A percentile compares a stretch with the other conserved stretches of the same genome.
Conservation (phyloP, 1,140 invertebrate species). For the Drosophila rhopaloa region DNA sequence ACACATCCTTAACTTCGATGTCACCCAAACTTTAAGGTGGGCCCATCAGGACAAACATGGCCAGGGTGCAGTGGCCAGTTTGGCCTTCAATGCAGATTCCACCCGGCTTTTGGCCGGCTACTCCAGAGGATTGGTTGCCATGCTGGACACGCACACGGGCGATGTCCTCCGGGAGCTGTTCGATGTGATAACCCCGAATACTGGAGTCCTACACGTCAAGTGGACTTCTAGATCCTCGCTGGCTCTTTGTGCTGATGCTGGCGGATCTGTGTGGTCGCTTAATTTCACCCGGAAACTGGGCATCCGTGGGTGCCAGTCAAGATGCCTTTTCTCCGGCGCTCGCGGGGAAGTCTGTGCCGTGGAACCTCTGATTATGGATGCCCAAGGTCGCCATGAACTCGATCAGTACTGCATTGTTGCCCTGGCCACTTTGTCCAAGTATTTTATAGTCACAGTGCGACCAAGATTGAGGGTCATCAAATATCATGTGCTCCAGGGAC, state of each 20-base stretch:
- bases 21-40: constrained; percentile 93
- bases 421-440: constrained; percentile 96
- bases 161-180: constrained; percentile 92
- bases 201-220: constrained; percentile 94
- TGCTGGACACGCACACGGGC: constrained; percentile 92
- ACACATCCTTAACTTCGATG: constrained; percentile 95
- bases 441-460: constrained; percentile 93
- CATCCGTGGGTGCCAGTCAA: constrained; percentile 93
- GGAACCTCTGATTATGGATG: constrained; percentile 92
- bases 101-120: constrained; percentile 92
- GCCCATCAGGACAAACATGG: constrained; percentile 91
- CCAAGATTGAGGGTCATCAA: constrained; percentile 88
- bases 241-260: constrained; percentile 96
- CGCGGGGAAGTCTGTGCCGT: constrained; percentile 96
- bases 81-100: constrained; percentile 95
- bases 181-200: constrained; percentile 94
- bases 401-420: constrained; percentile 93
- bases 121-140: constrained; percentile 94
- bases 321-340: constrained; percentile 96
- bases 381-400: constrained; percentile 89
- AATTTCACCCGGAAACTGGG: constrained; percentile 95
- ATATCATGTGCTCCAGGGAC: constrained; percentile 86
- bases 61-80: constrained; percentile 92
- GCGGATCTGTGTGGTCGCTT: constrained; percentile 98
- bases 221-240: constrained; percentile 88